phyloP scores from a whole-genome alignment of 2,888 invertebrate species.

The Sthenelais limicola region DNA sequence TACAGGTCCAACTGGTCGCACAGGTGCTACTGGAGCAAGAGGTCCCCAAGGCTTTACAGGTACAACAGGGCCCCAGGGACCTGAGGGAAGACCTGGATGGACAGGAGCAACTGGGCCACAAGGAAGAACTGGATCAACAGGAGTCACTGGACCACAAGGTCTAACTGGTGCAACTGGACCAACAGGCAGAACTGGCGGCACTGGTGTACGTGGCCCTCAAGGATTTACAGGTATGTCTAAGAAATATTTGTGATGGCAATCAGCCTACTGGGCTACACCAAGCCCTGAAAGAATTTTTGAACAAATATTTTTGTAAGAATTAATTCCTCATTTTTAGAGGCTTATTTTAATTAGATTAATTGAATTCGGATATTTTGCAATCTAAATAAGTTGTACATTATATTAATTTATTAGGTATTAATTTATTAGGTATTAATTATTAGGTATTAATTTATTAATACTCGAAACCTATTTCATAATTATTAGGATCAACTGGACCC shows the following conservation, averaged over 20 bases:
- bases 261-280: too few species aligned
- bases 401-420: too few species aligned
- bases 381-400: too few species aligned
- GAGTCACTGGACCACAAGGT: conserved; percentile 35
- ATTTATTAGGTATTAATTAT: too few species aligned
- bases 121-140: conserved; percentile 29
- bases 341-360: too few species aligned
- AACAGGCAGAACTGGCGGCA: conserved; percentile 42
- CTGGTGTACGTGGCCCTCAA: conserved; percentile 42
- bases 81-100: conserved; percentile 8
- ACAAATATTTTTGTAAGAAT: too few species aligned
- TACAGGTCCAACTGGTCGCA: conserved; percentile 35
- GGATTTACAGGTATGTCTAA: conserved; percentile 42
- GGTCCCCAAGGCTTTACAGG: conserved; percentile 74
- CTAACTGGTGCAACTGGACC: conserved; percentile 36
- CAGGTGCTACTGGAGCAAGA: conserved; percentile 41
- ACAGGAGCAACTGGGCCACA: conserved; percentile 35
- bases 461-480: too few species aligned
- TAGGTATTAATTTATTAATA: too few species aligned
- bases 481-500: conserved; percentile 7
- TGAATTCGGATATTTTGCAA: too few species aligned
- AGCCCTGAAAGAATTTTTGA: too few species aligned
- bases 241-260: too few species aligned
- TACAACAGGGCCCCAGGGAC: conserved; percentile 74
- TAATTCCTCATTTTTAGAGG: too few species aligned